Conservation (phyloP, 2,113 vertebrate species). For the Oreochromis aureus region DNA sequence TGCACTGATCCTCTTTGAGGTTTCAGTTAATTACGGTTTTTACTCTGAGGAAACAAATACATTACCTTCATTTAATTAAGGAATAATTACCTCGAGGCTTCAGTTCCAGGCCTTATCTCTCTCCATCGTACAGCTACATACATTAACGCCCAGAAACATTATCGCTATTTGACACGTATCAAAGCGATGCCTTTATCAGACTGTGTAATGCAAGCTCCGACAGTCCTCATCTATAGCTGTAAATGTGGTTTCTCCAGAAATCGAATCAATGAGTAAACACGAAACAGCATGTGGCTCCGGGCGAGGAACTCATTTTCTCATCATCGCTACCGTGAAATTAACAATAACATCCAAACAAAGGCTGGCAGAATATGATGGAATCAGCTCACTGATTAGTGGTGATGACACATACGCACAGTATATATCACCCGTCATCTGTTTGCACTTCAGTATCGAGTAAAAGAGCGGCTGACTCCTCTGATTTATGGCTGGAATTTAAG, state of each 20-base stretch:
- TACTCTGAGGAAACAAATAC: background rate
- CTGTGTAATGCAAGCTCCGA: background rate
- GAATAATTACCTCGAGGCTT: background rate
- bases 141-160: background rate
- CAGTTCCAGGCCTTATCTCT: background rate
- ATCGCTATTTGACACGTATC: background rate
- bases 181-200: background rate
- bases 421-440: background rate
- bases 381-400: background rate
- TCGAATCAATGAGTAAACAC: background rate
- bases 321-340: background rate
- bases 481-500: background rate
- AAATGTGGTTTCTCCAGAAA: background rate
- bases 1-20: background rate
- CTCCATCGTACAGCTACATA: background rate
- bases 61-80: background rate
- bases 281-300: background rate
- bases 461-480: background rate
- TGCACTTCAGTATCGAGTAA: background rate
- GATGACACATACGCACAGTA: background rate
- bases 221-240: background rate
- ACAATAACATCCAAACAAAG: background rate
- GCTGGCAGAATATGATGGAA: background rate
- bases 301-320: slow-evolving; percentile 8
- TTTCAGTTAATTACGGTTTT: background rate